These are phyloP conservation scores for Tinea semifulvella DNA, from an alignment of 2,888 invertebrate species.

Conservation along the genomic window DNA sequence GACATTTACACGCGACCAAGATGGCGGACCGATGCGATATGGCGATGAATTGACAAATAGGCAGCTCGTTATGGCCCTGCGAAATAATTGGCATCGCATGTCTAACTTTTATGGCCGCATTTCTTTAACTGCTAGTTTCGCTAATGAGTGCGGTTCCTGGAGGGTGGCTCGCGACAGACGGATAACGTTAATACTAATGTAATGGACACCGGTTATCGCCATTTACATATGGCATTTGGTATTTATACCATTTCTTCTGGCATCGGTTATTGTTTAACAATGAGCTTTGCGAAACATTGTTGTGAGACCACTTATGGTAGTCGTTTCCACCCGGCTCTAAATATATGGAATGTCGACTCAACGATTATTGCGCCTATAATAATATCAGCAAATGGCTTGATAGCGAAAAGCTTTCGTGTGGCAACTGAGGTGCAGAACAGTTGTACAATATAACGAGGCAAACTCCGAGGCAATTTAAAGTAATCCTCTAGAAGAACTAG, in stretches of 20 bases:
- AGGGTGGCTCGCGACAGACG: conserved; percentile 5
- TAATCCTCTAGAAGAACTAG: no score
- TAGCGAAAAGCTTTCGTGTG: conserved; percentile 6
- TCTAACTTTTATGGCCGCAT: conserved; percentile 9
- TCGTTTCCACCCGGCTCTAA: conserved; percentile 8
- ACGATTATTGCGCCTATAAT: conserved; percentile 11
- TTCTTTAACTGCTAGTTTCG: conserved; percentile 10
- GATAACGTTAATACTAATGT: conserved; percentile 5
- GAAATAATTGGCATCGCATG: conserved; percentile 19
- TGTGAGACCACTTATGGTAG: conserved; percentile 4
- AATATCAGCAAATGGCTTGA: conserved; percentile 8
- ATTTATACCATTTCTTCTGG: no score
- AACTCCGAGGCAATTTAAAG: background rate
- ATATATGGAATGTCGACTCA: conserved; percentile 4
- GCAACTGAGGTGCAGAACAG: conserved; percentile 1
- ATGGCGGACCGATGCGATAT: conserved; percentile 53
- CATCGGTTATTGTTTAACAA: conserved; percentile 6
- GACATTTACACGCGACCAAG: conserved; percentile 61
- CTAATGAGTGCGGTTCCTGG: conserved; percentile 8
- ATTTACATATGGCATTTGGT: conserved; percentile 8
- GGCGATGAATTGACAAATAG: conserved; percentile 61
- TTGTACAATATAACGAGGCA: background rate
- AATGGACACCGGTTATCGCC: conserved; percentile 5
- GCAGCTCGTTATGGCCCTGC: conserved; percentile 18
- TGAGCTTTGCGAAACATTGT: conserved; percentile 6